Evolutionary conservation across 2,113 vertebrate species (phyloP).

Genomic region (Pomatostomus ruficeps): DNA sequence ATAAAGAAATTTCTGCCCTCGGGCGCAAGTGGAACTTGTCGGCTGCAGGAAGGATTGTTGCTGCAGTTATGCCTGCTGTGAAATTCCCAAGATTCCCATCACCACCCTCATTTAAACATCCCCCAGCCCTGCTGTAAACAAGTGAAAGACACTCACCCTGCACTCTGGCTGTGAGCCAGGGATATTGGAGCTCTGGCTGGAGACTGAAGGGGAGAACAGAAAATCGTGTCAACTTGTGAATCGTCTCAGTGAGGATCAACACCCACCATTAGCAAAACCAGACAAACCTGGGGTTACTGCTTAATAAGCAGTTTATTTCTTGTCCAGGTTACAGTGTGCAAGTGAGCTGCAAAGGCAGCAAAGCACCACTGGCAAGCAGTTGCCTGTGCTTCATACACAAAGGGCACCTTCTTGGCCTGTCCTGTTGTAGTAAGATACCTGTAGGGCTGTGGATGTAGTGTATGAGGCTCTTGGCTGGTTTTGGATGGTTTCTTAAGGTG

Average conservation of each 20-base stretch:
- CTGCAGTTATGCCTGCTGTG: not conserved
- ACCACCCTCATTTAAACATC: not conserved
- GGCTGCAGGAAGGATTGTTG: not conserved
- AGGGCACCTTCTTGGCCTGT: not conserved
- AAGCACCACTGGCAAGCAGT: not conserved
- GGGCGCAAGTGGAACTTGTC: not conserved
- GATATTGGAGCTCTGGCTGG: not conserved
- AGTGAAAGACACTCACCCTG: constrained; percentile 3
- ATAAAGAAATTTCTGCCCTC: not conserved
- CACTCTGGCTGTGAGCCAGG: not conserved
- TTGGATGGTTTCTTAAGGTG: not conserved
- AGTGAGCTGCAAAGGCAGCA: not conserved
- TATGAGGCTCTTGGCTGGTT: not conserved
- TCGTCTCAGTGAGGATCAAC: not conserved
- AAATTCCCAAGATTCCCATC: constrained; percentile 42
- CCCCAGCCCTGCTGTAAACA: constrained; percentile 27
- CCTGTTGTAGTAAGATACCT: not conserved
- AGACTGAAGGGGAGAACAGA: not conserved
- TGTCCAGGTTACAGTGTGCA: not conserved
- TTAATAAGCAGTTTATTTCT: not conserved
- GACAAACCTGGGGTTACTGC: not conserved
- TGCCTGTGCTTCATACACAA: not conserved
- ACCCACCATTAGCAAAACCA: not conserved
- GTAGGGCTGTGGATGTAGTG: not conserved
- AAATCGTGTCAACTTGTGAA: not conserved